Evolutionary conservation across 2,113 vertebrate genomes (phyloP).

Genomic region (Tricholaema leucomelas): DNA sequence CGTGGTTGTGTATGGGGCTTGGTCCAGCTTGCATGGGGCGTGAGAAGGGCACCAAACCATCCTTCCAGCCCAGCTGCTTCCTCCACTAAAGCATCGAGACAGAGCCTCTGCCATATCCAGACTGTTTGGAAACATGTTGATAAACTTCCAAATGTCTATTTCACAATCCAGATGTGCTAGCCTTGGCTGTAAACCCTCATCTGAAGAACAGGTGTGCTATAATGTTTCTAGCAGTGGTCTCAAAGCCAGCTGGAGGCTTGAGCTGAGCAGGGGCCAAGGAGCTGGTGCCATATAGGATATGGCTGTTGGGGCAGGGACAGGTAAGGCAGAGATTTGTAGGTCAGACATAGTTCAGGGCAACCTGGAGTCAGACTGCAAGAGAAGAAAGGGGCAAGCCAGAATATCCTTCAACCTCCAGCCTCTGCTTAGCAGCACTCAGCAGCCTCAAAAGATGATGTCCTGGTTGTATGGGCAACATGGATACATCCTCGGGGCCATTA

Average conservation of each 20-base stretch:
- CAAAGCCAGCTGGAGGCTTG: slow-evolving; percentile 70
- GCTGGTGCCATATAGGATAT: slow-evolving; percentile 53
- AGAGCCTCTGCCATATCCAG: slow-evolving; percentile 63
- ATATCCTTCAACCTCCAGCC: background rate
- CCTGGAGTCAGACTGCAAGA: background rate
- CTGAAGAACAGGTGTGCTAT: slow-evolving; percentile 79
- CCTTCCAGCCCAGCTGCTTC: slow-evolving; percentile 62
- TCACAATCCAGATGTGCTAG: slow-evolving; percentile 77
- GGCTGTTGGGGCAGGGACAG: slow-evolving; percentile 18
- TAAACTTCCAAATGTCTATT: slow-evolving; percentile 72
- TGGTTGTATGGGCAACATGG: background rate
- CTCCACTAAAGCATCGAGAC: slow-evolving; percentile 58
- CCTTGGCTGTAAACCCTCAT: slow-evolving; percentile 73
- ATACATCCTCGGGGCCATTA: background rate
- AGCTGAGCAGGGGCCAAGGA: slow-evolving; percentile 58
- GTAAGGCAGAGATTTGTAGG: slow-evolving; percentile 18
- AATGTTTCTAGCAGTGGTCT: slow-evolving; percentile 72
- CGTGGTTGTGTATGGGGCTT: background rate
- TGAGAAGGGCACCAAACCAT: slow-evolving; percentile 51
- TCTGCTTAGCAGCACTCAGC: background rate
- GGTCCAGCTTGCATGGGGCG: background rate
- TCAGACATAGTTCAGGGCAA: slow-evolving; percentile 36
- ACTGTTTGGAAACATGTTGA: slow-evolving; percentile 69
- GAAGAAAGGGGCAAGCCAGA: background rate
- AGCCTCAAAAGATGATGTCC: background rate